These are phyloP conservation scores for Cephalophus harveyi DNA, from an alignment of 2,113 vertebrate species.

Conservation along the genomic window DNA sequence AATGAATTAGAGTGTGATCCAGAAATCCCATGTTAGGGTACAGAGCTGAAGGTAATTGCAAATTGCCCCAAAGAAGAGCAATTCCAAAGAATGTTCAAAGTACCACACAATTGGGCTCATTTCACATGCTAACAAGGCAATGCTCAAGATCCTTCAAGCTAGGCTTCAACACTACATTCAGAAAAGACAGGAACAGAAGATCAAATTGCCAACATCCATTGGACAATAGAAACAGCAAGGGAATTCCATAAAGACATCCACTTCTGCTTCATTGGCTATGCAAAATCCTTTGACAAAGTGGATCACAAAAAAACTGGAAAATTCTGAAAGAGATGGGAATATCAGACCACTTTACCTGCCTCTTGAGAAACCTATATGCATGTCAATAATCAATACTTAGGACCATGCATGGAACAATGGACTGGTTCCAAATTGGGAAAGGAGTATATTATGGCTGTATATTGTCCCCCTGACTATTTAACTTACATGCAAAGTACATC, in stretches of 20 bases:
- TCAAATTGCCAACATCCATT: neutral
- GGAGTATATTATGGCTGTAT: neutral
- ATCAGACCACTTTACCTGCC: neutral
- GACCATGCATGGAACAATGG: fast-evolving
- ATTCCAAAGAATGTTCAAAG: neutral
- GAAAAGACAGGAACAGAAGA: neutral
- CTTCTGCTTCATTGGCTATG: neutral
- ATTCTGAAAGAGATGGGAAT: neutral
- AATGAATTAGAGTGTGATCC: neutral
- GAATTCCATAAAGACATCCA: neutral
- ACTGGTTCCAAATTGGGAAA: neutral
- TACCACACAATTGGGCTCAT: neutral
- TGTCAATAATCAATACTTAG: neutral
- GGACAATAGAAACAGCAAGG: neutral
- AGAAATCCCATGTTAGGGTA: neutral
- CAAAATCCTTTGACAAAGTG: neutral
- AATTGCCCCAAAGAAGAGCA: neutral
- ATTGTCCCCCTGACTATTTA: neutral
- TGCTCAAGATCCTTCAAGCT: neutral
- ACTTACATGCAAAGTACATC: neutral
- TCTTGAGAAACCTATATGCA: neutral
- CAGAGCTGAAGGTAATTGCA: neutral
- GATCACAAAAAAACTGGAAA: neutral
- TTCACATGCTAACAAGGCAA: neutral
- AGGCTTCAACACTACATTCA: neutral